phyloP scores from a whole-genome alignment of 2,797 vertebrate genomes.

The Galagoides demidoff region DNA sequence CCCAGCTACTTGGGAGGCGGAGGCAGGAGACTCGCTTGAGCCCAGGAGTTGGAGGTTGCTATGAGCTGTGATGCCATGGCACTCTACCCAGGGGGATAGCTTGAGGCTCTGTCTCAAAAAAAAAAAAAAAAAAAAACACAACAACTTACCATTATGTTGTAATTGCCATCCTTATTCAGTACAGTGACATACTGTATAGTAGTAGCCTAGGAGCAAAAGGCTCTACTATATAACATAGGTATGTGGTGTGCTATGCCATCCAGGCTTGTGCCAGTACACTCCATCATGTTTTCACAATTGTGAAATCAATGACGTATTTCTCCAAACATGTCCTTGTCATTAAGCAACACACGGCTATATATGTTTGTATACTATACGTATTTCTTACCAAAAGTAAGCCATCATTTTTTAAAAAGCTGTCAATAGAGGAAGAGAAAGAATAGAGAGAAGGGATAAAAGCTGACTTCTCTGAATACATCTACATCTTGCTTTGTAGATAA shows the following conservation, averaged over 20 bases:
- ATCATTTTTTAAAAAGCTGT: not conserved
- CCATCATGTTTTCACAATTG: not conserved
- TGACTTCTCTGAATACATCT: not conserved
- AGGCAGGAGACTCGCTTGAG: too few species aligned
- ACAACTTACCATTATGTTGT: not conserved
- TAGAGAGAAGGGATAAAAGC: not conserved
- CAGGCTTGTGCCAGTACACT: not conserved
- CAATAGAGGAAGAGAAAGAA: not conserved
- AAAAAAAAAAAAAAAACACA: too few species aligned
- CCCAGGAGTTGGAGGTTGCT: too few species aligned
- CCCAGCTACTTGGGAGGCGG: too few species aligned
- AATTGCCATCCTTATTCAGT: not conserved
- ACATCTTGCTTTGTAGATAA: not conserved
- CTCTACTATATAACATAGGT: not conserved
- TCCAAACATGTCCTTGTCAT: not conserved
- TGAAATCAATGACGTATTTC: not conserved
- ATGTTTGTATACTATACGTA: not conserved
- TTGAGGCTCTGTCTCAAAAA: too few species aligned
- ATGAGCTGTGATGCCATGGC: too few species aligned
- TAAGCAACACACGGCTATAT: not conserved
- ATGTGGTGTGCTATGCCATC: not conserved
- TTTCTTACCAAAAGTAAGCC: conserved; percentile 7
- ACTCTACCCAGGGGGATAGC: too few species aligned
- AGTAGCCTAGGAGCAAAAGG: not conserved
- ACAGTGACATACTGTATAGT: not conserved